phyloP scores from a whole-genome alignment of 1,140 invertebrate genomes.

The Hydropsyche tenuis region DNA sequence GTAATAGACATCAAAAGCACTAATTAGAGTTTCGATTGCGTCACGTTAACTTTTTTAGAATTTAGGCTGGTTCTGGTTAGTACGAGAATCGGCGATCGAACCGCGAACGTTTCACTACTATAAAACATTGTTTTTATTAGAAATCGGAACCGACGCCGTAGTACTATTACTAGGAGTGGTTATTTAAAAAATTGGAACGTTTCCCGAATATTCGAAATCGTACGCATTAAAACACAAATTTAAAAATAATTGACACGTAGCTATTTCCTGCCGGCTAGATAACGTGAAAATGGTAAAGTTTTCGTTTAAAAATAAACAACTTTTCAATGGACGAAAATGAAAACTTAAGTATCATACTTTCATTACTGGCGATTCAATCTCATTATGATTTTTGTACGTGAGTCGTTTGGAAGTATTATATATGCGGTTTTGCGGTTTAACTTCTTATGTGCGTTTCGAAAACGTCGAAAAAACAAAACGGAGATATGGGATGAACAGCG shows the following conservation, averaged over 20 bases:
- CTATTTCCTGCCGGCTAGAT: slow-evolving; percentile 1
- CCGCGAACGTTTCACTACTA: no score
- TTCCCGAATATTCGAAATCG: slow-evolving; percentile 23
- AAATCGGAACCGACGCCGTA: no score
- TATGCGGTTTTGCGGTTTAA: no score
- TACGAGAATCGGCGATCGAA: no score
- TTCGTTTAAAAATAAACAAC: no score
- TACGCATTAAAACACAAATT: slow-evolving; percentile 17
- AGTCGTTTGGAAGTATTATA: no score
- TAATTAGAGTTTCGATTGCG: not conserved
- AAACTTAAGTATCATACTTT: no score
- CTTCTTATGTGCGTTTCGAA: not conserved
- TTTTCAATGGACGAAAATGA: no score
- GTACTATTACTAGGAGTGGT: slow-evolving; percentile 16
- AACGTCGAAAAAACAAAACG: slow-evolving; percentile 14
- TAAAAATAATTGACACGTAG: slow-evolving; percentile 24
- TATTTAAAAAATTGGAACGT: slow-evolving; percentile 21
- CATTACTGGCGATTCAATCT: no score
- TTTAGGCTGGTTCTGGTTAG: no score
- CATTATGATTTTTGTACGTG: no score
- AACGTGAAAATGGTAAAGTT: not conserved
- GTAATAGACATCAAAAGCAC: not conserved
- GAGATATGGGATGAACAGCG: slow-evolving; percentile 12
- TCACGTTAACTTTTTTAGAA: not conserved
- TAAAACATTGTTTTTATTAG: no score